Percentiles rank a stretch among this genome's conserved stretches.
Conservation (phyloP, 1,140 invertebrate species). For the Harlomillsia oculata region DNA sequence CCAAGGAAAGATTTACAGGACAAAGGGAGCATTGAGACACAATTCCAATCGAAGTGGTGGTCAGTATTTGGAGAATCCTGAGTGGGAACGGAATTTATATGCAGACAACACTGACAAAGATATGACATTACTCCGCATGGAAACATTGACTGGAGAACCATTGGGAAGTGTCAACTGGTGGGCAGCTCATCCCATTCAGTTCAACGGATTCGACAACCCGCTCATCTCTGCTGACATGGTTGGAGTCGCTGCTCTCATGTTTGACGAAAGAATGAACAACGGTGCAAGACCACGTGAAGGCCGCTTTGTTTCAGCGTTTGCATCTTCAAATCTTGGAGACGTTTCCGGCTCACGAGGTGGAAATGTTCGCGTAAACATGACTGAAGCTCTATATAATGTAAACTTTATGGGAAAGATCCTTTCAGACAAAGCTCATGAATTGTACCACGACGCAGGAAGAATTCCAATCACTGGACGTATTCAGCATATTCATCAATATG, state of each 20-base stretch:
- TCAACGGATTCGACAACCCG: conserved; percentile 5
- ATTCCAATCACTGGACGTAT: conserved; percentile 1
- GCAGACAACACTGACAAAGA: neutral
- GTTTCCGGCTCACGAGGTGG: neutral
- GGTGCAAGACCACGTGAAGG: conserved; percentile 9
- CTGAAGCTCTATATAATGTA: neutral
- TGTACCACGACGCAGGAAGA: conserved; percentile 5
- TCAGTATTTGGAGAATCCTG: neutral
- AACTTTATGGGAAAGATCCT: neutral
- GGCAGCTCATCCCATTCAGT: conserved; percentile 11
- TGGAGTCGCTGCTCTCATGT: conserved; percentile 3
- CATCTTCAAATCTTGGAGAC: conserved; percentile 17
- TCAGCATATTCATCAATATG: conserved; percentile 4
- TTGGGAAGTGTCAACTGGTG: conserved; percentile 9
- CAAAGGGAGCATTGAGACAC: neutral
- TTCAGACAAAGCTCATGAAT: conserved; percentile 1
- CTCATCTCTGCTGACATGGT: conserved; percentile 8
- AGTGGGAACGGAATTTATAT: conserved; percentile 6
- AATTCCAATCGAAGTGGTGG: conserved; percentile 1
- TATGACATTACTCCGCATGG: conserved; percentile 2
- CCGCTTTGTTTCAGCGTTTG: conserved; percentile 14
- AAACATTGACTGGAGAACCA: neutral
- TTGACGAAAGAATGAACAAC: conserved; percentile 13
- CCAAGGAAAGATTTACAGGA: neutral
- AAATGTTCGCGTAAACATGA: neutral